Evolutionary conservation across 2,113 vertebrate genomes (phyloP).

Genomic region (Rattus rattus): DNA sequence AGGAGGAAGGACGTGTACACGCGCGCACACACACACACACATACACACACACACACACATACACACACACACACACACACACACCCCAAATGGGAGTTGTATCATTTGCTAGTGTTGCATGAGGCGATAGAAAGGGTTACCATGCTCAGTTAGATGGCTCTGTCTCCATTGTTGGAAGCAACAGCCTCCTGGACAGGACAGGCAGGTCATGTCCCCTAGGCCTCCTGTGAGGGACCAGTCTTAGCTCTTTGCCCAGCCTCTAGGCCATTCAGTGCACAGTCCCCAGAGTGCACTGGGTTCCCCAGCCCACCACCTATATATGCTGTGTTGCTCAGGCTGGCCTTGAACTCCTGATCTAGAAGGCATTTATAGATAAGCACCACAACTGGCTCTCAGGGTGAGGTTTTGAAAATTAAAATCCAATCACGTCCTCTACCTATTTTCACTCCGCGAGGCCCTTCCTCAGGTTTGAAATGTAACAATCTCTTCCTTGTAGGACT

Average conservation of each 20-base stretch:
- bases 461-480: background rate
- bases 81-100: background rate
- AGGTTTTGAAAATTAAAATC: background rate
- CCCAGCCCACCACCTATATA: background rate
- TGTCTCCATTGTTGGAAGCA: background rate
- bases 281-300: background rate
- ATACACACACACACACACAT: background rate
- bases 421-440: background rate
- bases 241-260: background rate
- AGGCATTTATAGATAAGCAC: too few species aligned
- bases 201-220: background rate
- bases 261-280: background rate
- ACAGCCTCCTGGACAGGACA: background rate
- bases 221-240: background rate
- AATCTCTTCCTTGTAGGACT: background rate
- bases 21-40: background rate
- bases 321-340: background rate
- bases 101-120: background rate
- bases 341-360: background rate
- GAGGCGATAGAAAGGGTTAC: background rate
- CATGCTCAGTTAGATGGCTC: background rate
- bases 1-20: background rate
- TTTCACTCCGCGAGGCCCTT: background rate
- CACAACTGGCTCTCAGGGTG: background rate
- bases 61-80: background rate